Percentiles rank a stretch among this genome's conserved stretches.
These are phyloP conservation scores for Pseudomyrmex concolor DNA, from an alignment of 1,140 invertebrate species.

Conservation along the genomic window DNA sequence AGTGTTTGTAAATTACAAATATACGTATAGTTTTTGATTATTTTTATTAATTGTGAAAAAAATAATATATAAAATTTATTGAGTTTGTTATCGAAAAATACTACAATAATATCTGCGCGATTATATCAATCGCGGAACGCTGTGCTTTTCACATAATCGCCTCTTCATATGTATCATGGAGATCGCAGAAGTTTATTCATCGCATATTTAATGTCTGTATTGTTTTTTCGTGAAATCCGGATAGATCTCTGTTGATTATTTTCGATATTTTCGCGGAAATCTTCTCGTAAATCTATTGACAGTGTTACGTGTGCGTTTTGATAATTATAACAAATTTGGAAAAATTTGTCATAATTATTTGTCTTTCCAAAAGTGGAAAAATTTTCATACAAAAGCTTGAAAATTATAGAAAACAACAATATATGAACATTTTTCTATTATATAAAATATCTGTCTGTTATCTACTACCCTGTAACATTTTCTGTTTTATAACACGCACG, in stretches of 20 bases:
- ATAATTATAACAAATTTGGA: slow-evolving; percentile 25
- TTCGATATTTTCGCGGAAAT: slow-evolving; percentile 23
- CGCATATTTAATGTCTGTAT: not conserved
- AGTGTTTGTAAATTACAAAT: not conserved
- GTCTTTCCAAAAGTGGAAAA: no score
- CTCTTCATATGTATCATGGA: not conserved
- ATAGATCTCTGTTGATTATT: not conserved
- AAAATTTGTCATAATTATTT: no score
- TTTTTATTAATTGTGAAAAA: no score
- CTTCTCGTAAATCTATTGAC: not conserved
- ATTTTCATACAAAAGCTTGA: not conserved
- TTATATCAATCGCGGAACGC: no score
- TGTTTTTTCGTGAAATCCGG: slow-evolving; percentile 12
- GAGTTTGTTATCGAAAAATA: no score
- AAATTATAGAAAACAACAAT: no score
- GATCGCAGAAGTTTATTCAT: not conserved
- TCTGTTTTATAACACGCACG: not conserved
- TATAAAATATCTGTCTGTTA: not conserved
- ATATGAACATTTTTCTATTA: not conserved
- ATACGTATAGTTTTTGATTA: not conserved
- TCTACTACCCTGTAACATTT: not conserved
- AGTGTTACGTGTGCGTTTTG: not conserved
- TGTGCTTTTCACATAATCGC: no score
- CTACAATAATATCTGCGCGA: no score
- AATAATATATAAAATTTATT: no score